These are phyloP conservation scores for Dendrophyllia cribrosa DNA, from an alignment of 64 coral and sea anemone species.

Conservation along the genomic window DNA sequence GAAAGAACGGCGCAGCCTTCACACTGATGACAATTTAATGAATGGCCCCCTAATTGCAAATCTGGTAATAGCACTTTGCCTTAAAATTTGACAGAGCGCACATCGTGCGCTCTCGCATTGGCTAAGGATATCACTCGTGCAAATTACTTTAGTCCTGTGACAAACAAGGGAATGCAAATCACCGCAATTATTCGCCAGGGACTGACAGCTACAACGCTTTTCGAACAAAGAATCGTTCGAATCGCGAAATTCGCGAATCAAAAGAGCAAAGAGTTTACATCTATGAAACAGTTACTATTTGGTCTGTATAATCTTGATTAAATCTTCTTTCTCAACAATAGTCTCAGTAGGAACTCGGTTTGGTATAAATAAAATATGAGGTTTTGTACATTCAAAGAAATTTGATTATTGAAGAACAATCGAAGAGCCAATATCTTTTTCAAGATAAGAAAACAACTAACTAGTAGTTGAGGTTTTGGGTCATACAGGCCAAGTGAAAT, in stretches of 20 bases:
- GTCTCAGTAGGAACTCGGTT: conserved; percentile 29
- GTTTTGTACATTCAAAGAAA: conserved; percentile 42
- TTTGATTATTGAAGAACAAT: conserved; percentile 31
- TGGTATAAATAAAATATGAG: conserved; percentile 57
- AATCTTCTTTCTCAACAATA: conserved; percentile 23
- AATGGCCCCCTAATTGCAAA: conserved; percentile 38
- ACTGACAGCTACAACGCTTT: conserved; percentile 13
- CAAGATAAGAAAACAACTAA: not conserved
- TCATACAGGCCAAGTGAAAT: not conserved
- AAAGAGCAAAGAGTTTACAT: conserved; percentile 27
- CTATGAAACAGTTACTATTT: conserved; percentile 6
- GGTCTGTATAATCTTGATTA: conserved; percentile 9
- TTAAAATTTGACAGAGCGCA: not conserved
- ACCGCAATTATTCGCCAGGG: not conserved
- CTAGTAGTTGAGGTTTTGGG: conserved; percentile 10
- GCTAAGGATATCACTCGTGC: not conserved
- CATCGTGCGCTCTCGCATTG: not conserved
- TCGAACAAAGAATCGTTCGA: conserved; percentile 33
- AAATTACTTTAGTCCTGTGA: conserved; percentile 23
- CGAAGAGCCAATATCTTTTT: conserved; percentile 24
- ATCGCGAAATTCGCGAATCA: not conserved
- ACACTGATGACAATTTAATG: conserved; percentile 27
- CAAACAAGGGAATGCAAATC: conserved; percentile 38
- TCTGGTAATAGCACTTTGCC: conserved; percentile 21
- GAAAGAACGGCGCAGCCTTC: not conserved